Evolutionary conservation across 2,797 vertebrate genomes (phyloP).

Genomic region (Gymnocypris eckloni): DNA sequence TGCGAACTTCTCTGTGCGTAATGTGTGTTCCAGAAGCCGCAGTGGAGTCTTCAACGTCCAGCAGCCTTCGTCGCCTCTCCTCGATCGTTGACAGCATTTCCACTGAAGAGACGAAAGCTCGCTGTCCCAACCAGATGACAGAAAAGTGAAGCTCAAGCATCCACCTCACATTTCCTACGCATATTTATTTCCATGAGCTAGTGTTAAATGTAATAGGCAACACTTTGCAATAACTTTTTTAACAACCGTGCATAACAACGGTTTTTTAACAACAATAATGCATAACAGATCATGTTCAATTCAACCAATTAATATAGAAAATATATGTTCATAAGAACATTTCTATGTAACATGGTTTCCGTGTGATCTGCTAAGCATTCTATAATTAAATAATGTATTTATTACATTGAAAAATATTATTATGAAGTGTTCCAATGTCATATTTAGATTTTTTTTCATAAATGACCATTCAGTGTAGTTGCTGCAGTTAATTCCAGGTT

Average conservation of each 20-base stretch:
- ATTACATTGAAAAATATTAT: constrained; percentile 3
- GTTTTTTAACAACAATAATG: too few relatives aligned
- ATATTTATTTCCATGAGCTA: constrained; percentile 52
- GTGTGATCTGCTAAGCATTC: background rate
- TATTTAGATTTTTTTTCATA: constrained; percentile 29
- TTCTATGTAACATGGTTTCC: background rate
- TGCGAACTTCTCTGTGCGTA: background rate
- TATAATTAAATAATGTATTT: background rate
- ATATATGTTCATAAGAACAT: background rate
- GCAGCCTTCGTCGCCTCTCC: constrained; percentile 92
- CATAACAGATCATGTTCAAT: background rate
- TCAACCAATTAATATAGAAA: background rate
- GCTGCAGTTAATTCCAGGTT: constrained; percentile 50
- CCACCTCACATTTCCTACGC: constrained; percentile 57
- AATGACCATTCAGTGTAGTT: constrained; percentile 38
- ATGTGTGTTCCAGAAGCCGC: constrained; percentile 67
- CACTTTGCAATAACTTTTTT: constrained; percentile 26
- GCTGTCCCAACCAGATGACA: constrained; percentile 69
- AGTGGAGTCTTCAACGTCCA: constrained; percentile 84
- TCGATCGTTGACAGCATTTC: constrained; percentile 98
- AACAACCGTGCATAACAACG: background rate
- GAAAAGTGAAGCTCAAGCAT: constrained; percentile 69
- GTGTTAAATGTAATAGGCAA: background rate
- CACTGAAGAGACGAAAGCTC: constrained; percentile 82
- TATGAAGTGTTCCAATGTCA: background rate